These are phyloP conservation scores for Pachyrhynchus sulphureomaculatus DNA, from an alignment of 1,140 invertebrate species.

Conservation along the genomic window DNA sequence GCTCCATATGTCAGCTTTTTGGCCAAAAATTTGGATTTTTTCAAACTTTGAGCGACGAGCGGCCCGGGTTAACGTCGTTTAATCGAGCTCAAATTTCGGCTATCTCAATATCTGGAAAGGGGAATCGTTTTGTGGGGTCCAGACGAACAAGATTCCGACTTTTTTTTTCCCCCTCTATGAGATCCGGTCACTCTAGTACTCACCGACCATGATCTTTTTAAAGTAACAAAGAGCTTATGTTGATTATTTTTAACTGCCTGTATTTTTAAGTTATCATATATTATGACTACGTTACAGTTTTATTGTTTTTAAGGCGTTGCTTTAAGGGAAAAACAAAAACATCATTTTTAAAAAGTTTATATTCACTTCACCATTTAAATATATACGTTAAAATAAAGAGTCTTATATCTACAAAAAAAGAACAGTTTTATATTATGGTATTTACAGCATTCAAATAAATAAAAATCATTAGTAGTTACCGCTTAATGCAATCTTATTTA, in stretches of 20 bases:
- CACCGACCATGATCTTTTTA: too few relatives aligned
- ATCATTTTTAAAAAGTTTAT: slow-evolving; percentile 22
- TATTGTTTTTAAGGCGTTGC: not conserved
- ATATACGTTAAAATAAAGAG: slow-evolving; percentile 36
- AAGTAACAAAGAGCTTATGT: too few relatives aligned
- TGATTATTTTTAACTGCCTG: not conserved
- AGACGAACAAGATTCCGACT: too few relatives aligned
- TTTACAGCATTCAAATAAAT: slow-evolving; percentile 28
- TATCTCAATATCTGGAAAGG: too few relatives aligned
- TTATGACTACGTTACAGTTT: slow-evolving; percentile 7
- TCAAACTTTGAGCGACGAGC: too few relatives aligned
- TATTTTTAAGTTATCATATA: slow-evolving; percentile 13
- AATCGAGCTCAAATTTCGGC: too few relatives aligned
- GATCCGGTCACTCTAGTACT: too few relatives aligned
- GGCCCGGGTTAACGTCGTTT: too few relatives aligned
- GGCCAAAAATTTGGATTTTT: too few relatives aligned
- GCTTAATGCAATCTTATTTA: not conserved
- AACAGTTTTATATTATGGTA: slow-evolving; percentile 22
- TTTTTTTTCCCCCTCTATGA: too few relatives aligned
- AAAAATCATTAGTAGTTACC: not conserved
- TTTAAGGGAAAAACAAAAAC: not conserved
- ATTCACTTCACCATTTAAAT: slow-evolving; percentile 35
- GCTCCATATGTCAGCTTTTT: too few relatives aligned
- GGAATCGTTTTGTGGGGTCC: too few relatives aligned
- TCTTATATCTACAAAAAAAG: slow-evolving; percentile 36